A percentile compares a stretch with the other conserved stretches of the same genome.
Evolutionary conservation across 2,113 vertebrate genomes (phyloP).

Genomic region (Artemisiospiza belli): DNA sequence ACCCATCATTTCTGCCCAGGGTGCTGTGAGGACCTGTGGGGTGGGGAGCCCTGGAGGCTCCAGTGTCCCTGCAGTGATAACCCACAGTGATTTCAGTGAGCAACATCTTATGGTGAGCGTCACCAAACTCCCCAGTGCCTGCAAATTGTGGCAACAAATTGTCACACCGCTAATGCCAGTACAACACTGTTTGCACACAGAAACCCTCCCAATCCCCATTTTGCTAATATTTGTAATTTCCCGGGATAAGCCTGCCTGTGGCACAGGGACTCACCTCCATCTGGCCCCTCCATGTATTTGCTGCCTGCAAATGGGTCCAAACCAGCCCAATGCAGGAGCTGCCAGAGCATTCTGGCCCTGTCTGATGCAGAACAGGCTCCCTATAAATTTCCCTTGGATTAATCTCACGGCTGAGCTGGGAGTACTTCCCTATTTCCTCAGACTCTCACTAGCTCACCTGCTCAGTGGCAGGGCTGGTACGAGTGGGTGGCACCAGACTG

Average conservation of each 20-base stretch:
- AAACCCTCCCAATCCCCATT: not conserved
- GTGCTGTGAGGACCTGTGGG: not conserved
- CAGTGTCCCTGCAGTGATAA: not conserved
- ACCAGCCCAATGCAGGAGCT: fast-evolving
- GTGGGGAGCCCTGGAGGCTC: not conserved
- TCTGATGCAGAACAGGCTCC: not conserved
- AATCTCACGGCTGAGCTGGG: not conserved
- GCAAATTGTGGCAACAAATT: not conserved
- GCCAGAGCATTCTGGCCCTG: not conserved
- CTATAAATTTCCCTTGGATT: not conserved
- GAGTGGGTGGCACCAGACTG: fast-evolving
- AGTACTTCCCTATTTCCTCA: not conserved
- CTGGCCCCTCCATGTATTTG: not conserved
- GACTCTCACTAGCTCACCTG: not conserved
- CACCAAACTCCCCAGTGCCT: not conserved
- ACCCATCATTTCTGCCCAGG: not conserved
- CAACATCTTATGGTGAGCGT: not conserved
- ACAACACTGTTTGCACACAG: not conserved
- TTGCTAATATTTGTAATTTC: not conserved
- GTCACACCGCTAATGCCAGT: not conserved
- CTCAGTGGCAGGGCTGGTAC: not conserved
- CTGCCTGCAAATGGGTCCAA: not conserved
- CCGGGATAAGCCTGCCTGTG: not conserved
- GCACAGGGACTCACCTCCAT: fast-evolving
- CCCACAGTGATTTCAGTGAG: not conserved